Evolutionary conservation across 2,888 invertebrate genomes (phyloP), one percentile per base, ranked within the genome.

Genomic region (Nomada flava): DNA sequence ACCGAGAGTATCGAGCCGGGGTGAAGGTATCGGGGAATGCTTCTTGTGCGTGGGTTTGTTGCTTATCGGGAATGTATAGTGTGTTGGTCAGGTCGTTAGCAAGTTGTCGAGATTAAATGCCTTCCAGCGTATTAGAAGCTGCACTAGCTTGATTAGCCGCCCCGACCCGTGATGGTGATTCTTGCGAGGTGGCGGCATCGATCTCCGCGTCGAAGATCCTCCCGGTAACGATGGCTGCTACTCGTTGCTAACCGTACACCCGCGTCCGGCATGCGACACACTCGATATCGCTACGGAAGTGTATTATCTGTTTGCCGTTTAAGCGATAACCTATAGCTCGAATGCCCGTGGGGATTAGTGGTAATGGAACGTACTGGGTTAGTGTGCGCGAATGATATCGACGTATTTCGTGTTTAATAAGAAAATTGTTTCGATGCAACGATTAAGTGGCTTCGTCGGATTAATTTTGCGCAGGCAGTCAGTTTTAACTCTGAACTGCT

Each of bases 41-140:
- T 93, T 93, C 92, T 92, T 92, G 91, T 88, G 78, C 81, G 82
- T 75, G 71, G 86, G 88, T 88, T 89, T 89, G 89, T 90, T 91
- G 90, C 93, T 92, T 93, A 93, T 93, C 93, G 93, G 92, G 89
- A 91, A 93, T 91, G 92, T 92, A 92, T 91, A 92, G 90, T 90
- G 89, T 91, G 91, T 92, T 92, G 92, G 93, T 92, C 93, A 92
- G 92, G 93, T 93, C 93, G 93, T 93, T 93, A 93, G 93, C 92
- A 91, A 93, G 91, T 93, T 91, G 92, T 92, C 91, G 90, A 93
- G 93, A 92, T 93, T 93, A 93, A 93, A 93, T 92, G 92, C 92
- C 91, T 91, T 89, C 89, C 88, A 91, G 91, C 90, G 91, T 92
- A 93, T 93, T 92, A 92, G 92, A 92, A 92, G 89, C 91, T 87